These are phyloP conservation scores for Natrix natrix DNA, from an alignment of 2,797 vertebrate genomes.

Conservation along the genomic window DNA sequence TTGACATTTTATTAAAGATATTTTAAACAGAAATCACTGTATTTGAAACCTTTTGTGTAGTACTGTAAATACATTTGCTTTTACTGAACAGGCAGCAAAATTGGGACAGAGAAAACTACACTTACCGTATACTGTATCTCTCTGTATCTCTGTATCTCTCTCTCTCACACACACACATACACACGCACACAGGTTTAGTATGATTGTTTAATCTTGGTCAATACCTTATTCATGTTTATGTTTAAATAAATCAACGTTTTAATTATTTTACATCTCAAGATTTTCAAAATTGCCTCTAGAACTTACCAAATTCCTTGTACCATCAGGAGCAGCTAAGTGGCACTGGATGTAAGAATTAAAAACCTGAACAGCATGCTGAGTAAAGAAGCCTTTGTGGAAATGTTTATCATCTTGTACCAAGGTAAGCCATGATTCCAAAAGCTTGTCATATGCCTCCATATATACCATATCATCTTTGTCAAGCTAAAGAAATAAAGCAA, in stretches of 20 bases:
- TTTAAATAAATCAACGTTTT: neutral
- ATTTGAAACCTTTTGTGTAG: neutral
- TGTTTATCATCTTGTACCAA: conserved; percentile 97
- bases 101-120: neutral
- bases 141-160: neutral
- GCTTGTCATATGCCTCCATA: conserved; percentile 98
- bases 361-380: conserved; percentile 95
- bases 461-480: conserved; percentile 99
- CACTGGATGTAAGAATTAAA: conserved; percentile 99
- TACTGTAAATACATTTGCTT: neutral
- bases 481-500: conserved; percentile 74
- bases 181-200: neutral
- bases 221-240: neutral
- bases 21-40: neutral
- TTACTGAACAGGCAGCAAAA: neutral
- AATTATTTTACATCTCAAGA: neutral
- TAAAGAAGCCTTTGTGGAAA: conserved; percentile 95
- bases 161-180: neutral
- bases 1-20: neutral
- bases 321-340: conserved; percentile 95
- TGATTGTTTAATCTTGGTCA: neutral
- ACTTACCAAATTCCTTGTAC: conserved; percentile 97
- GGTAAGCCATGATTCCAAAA: conserved; percentile 96
- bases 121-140: neutral
- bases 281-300: conserved; percentile 1